A percentile compares a stretch with the other conserved stretches of the same genome.
Conservation (phyloP, 2,113 vertebrate species). For the Gasterosteus nipponicus region DNA sequence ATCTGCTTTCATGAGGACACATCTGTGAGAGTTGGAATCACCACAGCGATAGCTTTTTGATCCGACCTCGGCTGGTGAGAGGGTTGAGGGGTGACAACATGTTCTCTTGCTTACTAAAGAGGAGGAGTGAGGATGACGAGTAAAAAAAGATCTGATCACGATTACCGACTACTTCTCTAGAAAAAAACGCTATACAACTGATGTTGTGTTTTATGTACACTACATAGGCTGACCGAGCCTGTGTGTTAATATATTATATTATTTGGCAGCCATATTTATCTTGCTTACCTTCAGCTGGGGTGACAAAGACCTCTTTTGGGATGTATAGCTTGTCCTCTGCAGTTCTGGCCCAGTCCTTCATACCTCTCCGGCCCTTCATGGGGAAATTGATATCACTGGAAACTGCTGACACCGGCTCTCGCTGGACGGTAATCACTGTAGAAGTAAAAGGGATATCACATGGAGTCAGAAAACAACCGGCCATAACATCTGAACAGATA, state of each 20-base stretch:
- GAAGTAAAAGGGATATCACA: constrained; percentile 24
- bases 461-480: background rate
- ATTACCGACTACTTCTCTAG: background rate
- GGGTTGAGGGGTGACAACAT: background rate
- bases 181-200: background rate
- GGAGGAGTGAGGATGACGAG: background rate
- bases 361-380: constrained; percentile 94
- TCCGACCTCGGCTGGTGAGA: constrained; percentile 43
- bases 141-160: background rate
- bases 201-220: background rate
- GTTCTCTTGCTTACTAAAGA: constrained; percentile 4
- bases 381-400: constrained; percentile 99
- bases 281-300: constrained; percentile 88
- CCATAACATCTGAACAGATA: background rate
- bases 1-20: constrained; percentile 26
- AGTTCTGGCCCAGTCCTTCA: constrained; percentile 98
- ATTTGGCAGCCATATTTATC: background rate
- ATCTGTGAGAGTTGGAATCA: constrained; percentile 27
- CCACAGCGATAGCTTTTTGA: constrained; percentile 17
- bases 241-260: background rate
- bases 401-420: constrained; percentile 94
- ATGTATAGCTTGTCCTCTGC: constrained; percentile 98
- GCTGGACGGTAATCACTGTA: constrained; percentile 95
- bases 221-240: background rate
- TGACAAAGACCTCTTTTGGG: constrained; percentile 94